Evolutionary conservation across 2,797 vertebrate genomes (phyloP), one percentile per base, ranked within the genome.

Genomic region (Xiphorhynchus erythropygius): DNA sequence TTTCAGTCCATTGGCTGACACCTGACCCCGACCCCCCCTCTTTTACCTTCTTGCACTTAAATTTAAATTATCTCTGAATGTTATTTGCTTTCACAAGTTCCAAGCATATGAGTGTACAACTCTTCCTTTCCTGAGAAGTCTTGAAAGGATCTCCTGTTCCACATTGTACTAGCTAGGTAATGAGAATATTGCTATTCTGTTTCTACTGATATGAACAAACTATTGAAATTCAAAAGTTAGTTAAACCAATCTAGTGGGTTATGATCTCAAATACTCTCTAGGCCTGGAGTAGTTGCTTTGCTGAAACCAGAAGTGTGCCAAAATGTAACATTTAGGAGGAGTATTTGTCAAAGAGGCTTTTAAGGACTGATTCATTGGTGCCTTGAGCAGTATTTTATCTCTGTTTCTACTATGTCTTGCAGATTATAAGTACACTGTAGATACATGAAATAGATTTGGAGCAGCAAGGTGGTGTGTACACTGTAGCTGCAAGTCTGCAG

Each of bases 1-100:
- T 87, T 49, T 92, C 70, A 77, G 83, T 84, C 90, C 69, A 78
- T 87, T 83, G 55, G 64, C 60, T 93, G 32, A 41, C 46, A 71
- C 64, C 50, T 80, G 78, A 89, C 84, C 32, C n/a, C 15, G 7
- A 7, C 7, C 18, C n/a, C 2, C 11, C 13, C n/a, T 13, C 13
- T 46, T 87, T 59, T 60, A 77, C 30, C 39, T 85, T 78, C 46
- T 55, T 86, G 33, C 28, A 14, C 37, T 79, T 69, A 5, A 25
- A 37, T 83, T 85, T 83, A 63, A 80, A 68, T 79, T 46, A 42
- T 42, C 39, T 67, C 44, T 83, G 84, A 65, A 68, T n/a, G 52
- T 62, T 89, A 44, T 0, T 79, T 83, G 63, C 33, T 90, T 90
- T 89, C 87, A n/a, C 21, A 33, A 53, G 44, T 76, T 89, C 49